A percentile compares a stretch with the other conserved stretches of the same genome.
Evolutionary conservation across 2,888 invertebrate genomes (phyloP).

Genomic region (Caenorhabditis uteleia): DNA sequence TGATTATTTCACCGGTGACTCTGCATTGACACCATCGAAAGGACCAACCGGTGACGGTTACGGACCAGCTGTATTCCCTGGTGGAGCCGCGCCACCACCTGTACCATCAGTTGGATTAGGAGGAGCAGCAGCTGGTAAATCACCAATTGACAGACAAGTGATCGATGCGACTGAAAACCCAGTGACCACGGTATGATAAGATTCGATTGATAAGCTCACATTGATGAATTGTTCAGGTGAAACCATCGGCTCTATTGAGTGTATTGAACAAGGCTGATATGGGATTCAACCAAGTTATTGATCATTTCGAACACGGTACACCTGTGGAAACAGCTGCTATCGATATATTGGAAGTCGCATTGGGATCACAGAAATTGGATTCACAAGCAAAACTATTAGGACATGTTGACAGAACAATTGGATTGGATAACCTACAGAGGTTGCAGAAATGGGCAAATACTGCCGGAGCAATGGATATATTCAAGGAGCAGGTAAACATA

Average conservation of each 20-base stretch:
- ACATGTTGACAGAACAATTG: conserved; percentile 68
- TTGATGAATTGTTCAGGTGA: conserved; percentile 30
- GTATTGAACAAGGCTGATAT: conserved; percentile 65
- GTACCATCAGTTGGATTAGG: conserved; percentile 54
- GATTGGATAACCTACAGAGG: conserved; percentile 67
- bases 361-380: conserved; percentile 66
- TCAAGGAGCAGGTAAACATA: conserved; percentile 69
- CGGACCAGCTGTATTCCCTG: conserved; percentile 64
- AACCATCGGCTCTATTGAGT: conserved; percentile 65
- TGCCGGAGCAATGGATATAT: conserved; percentile 67
- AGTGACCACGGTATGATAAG: conserved; percentile 48
- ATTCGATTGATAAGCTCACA: background rate
- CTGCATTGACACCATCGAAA: conserved; percentile 60
- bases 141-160: conserved; percentile 38
- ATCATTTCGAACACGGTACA: conserved; percentile 67
- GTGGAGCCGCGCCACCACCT: conserved; percentile 61
- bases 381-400: conserved; percentile 67
- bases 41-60: conserved; percentile 69
- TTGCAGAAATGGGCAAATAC: conserved; percentile 69
- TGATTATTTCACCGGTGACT: conserved; percentile 66
- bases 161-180: conserved; percentile 53
- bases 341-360: conserved; percentile 67
- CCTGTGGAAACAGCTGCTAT: conserved; percentile 67
- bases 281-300: conserved; percentile 68
- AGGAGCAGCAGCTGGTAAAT: conserved; percentile 65